Base-by-base conservation (phyloP, 64 coral and sea anemone genomes). In the Dendrophyllia cribrosa region DNA sequence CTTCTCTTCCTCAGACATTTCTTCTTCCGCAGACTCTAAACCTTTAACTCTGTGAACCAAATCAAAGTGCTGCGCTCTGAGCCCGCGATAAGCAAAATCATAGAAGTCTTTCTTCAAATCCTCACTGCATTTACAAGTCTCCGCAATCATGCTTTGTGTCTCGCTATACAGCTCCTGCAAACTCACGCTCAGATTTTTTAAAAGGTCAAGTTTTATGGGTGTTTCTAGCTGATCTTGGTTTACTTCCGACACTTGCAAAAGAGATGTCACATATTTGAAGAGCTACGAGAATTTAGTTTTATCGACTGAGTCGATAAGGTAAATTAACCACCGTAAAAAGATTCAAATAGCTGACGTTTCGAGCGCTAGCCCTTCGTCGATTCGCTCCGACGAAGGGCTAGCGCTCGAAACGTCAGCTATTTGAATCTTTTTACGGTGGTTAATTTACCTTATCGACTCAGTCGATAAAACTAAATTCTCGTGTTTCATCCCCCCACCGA, bases 121-220 rank as follows among this genome's bases (percentile, higher is more conserved):
- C 75, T 77, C 75, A 49, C 75, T 77, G 7, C 75, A 77, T 56
- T 77, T 53, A 12, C 75, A 77, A 12, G 75, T 17, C 51, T 77
- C 48, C 6, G 75, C 8, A 21, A 23, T 16, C 20, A 55, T 77
- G 6, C 17, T 1, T 11, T 20, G 75, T 2, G 49, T 58, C 14
- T 16, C 22, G 16, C 6, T 77, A 45, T 77, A 77, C 22, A 56
- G n/a, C 4, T 77, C 75, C 22, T 77, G 49, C 75, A 77, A 56
- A 4, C 3, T 6, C 13, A 20, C 19, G 52, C 75, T 77, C 16
- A 56, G 15, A 10, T 11, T 25, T 2, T 6, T 55, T 19, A 77
- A 22, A 8, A 77, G n/a, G 16, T 58, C 51, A 5, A 77, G 1
- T 24, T 9, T 77, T 4, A 56, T 16, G 2, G 49, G 3, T 20